Conservation (phyloP, 2,797 vertebrate genomes). For the Adelosebastes latens region DNA sequence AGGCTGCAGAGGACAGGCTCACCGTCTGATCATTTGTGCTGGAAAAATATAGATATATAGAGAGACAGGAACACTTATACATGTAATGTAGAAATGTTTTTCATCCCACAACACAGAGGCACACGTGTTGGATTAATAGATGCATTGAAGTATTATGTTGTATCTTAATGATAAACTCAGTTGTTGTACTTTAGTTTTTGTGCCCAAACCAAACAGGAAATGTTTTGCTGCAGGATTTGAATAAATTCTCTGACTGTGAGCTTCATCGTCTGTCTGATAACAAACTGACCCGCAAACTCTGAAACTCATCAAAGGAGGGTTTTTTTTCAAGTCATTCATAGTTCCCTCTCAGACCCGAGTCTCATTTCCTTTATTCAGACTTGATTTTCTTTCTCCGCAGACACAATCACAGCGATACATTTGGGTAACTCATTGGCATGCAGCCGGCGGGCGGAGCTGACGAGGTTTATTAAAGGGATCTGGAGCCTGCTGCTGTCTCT, state of each 20-base stretch:
- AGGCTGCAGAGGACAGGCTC: not conserved
- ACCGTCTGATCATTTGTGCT: not conserved
- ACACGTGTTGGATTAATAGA: not conserved
- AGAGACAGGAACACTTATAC: not conserved
- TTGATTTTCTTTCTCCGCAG: constrained; percentile 17
- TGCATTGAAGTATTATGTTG: not conserved
- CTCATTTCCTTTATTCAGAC: constrained; percentile 24
- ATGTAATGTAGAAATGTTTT: not conserved
- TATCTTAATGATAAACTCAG: not conserved
- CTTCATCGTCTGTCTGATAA: not conserved
- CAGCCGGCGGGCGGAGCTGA: constrained; percentile 35
- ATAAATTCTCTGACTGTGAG: not conserved
- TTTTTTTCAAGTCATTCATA: constrained; percentile 3
- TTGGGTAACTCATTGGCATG: constrained; percentile 58
- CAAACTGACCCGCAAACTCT: constrained; percentile 21
- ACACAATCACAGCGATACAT: constrained; percentile 5
- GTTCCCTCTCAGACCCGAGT: not conserved
- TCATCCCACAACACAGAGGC: no score
- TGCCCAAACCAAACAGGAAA: not conserved
- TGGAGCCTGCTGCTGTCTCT: constrained; percentile 63
- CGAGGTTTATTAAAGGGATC: constrained; percentile 71
- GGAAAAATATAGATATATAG: not conserved
- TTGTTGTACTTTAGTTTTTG: not conserved
- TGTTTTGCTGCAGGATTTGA: not conserved
- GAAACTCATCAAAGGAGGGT: constrained; percentile 22